Percentiles rank a stretch among this genome's conserved stretches.
phyloP scores from a whole-genome alignment of 2,888 invertebrate species.

The Scaptomyza caliginosa region DNA sequence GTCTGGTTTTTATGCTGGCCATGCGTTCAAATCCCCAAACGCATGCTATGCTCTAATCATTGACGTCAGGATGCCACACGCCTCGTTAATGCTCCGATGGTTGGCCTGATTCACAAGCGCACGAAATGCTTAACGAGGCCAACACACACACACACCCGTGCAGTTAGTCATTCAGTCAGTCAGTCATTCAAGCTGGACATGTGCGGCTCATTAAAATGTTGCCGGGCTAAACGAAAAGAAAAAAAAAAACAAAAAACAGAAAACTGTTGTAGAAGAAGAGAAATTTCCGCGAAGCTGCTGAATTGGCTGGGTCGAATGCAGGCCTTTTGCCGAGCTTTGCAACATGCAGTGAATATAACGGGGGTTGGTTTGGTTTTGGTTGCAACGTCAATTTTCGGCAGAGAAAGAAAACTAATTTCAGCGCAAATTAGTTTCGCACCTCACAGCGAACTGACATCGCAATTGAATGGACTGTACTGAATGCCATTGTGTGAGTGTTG shows the following conservation, averaged over 20 bases:
- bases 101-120: constrained; percentile 18
- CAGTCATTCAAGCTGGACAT: constrained; percentile 51
- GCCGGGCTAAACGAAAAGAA: constrained; percentile 10
- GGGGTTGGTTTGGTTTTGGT: constrained; percentile 17
- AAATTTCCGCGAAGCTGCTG: constrained; percentile 33
- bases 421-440: constrained; percentile 80
- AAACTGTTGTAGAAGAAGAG: not conserved
- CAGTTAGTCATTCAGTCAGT: constrained; percentile 10
- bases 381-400: constrained; percentile 65
- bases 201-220: constrained; percentile 76
- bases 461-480: constrained; percentile 63
- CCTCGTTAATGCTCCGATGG: constrained; percentile 54
- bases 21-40: constrained; percentile 47
- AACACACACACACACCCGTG: constrained; percentile 8
- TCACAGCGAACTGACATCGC: constrained; percentile 68
- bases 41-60: constrained; percentile 63
- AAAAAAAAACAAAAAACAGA: constrained; percentile 25
- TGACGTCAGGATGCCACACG: constrained; percentile 58
- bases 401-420: constrained; percentile 79
- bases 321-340: constrained; percentile 32
- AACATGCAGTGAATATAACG: constrained; percentile 39
- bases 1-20: not conserved
- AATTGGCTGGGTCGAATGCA: constrained; percentile 36
- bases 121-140: constrained; percentile 56
- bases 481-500: constrained; percentile 31